These are phyloP conservation scores for Prorops nasuta DNA, from an alignment of 1,140 invertebrate genomes.

Conservation along the genomic window DNA sequence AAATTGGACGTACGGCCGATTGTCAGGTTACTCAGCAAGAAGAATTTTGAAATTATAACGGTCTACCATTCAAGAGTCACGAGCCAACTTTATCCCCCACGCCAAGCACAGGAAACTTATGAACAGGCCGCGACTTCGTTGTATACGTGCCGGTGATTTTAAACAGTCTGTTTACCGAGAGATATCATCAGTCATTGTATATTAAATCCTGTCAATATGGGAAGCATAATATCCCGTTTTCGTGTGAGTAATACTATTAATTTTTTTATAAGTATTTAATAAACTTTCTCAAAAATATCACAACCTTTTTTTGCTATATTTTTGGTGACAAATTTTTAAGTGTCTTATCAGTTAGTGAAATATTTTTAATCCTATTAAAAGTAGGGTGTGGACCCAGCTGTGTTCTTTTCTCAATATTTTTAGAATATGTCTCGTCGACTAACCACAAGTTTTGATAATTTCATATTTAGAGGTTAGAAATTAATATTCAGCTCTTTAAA, in stretches of 20 bases:
- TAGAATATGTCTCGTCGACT: not conserved
- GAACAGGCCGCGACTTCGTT: not conserved
- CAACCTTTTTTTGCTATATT: not conserved
- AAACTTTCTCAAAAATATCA: conserved; percentile 3
- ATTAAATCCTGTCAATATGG: conserved; percentile 33
- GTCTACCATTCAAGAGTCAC: conserved; percentile 13
- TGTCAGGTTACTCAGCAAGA: conserved; percentile 1
- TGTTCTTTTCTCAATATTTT: not conserved
- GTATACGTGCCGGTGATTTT: too few species aligned
- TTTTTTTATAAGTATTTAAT: conserved; percentile 12
- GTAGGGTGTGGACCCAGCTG: not conserved
- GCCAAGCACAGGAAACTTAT: not conserved
- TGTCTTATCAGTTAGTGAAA: not conserved
- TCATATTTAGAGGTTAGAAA: conserved; percentile 24
- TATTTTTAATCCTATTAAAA: not conserved
- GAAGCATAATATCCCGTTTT: conserved; percentile 50
- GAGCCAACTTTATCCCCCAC: not conserved
- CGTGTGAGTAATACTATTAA: conserved; percentile 43
- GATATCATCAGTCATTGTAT: not conserved
- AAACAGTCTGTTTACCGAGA: too few species aligned
- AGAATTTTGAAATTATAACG: conserved; percentile 25
- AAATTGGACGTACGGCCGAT: conserved; percentile 20
- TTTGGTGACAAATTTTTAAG: not conserved
- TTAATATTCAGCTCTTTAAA: conserved; percentile 6
- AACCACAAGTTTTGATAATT: not conserved